Conservation (phyloP, 2,113 vertebrate genomes). For the Zingel zingel region DNA sequence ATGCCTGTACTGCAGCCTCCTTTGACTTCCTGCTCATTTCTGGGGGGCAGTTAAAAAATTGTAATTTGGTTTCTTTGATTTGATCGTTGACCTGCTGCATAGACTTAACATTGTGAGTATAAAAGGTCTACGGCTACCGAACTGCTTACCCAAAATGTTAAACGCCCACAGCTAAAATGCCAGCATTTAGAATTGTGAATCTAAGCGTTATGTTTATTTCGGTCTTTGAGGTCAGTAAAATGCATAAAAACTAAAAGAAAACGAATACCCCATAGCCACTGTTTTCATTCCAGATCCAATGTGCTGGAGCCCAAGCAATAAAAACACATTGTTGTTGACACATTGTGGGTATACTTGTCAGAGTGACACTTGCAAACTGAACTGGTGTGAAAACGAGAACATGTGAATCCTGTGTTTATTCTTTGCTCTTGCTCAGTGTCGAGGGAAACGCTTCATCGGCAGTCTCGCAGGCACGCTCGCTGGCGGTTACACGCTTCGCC, state of each 20-base stretch:
- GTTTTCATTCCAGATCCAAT: background rate
- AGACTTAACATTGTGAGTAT: background rate
- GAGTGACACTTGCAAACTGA: conserved; percentile 18
- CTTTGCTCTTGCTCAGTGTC: conserved; percentile 1
- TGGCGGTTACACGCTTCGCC: background rate
- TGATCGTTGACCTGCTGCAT: background rate
- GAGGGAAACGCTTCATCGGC: conserved; percentile 30
- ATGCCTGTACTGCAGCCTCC: background rate
- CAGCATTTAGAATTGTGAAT: background rate
- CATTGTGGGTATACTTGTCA: conserved; percentile 18
- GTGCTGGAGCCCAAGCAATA: background rate
- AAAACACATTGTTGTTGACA: background rate
- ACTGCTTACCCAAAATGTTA: background rate
- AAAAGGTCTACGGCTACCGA: background rate
- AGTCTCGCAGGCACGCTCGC: background rate
- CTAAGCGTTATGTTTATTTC: background rate
- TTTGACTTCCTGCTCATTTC: background rate
- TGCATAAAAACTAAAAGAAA: background rate
- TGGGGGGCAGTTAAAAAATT: no score
- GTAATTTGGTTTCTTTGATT: background rate
- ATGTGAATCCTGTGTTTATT: background rate
- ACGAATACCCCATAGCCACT: background rate
- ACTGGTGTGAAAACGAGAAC: conserved; percentile 3
- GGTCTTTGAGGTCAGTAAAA: background rate
- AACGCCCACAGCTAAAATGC: background rate